Conservation (phyloP, 1,140 invertebrate species). For the Papilio helenus region DNA sequence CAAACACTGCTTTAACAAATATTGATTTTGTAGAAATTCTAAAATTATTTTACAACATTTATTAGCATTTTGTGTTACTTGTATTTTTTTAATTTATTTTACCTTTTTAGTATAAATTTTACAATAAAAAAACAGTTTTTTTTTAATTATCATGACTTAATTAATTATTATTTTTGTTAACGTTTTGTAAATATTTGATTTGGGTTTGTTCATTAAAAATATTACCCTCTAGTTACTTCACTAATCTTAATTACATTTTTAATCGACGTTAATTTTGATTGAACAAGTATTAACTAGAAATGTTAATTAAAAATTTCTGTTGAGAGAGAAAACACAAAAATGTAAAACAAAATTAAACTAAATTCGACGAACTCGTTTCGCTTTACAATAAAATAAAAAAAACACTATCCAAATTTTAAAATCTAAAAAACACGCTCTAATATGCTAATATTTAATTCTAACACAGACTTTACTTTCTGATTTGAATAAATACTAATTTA, state of each 20-base stretch:
- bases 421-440: not conserved
- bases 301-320: not conserved
- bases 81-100: too few species aligned
- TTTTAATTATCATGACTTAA: too few species aligned
- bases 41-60: too few species aligned
- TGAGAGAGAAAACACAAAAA: not conserved
- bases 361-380: not conserved
- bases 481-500: not conserved
- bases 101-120: too few species aligned
- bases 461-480: not conserved
- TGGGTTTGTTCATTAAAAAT: not conserved
- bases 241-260: not conserved
- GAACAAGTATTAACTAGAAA: not conserved
- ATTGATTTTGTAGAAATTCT: not conserved
- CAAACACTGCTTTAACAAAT: constrained; percentile 5
- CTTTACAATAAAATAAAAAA: not conserved
- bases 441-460: not conserved
- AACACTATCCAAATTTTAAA: not conserved
- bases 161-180: not conserved
- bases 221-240: not conserved
- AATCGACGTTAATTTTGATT: constrained; percentile 3
- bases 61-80: too few species aligned
- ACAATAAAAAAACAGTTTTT: too few species aligned
- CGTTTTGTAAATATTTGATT: not conserved
- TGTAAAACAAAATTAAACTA: not conserved